Base-by-base conservation (phyloP, 2,113 vertebrate species). In the Oreotragus oreotragus region DNA sequence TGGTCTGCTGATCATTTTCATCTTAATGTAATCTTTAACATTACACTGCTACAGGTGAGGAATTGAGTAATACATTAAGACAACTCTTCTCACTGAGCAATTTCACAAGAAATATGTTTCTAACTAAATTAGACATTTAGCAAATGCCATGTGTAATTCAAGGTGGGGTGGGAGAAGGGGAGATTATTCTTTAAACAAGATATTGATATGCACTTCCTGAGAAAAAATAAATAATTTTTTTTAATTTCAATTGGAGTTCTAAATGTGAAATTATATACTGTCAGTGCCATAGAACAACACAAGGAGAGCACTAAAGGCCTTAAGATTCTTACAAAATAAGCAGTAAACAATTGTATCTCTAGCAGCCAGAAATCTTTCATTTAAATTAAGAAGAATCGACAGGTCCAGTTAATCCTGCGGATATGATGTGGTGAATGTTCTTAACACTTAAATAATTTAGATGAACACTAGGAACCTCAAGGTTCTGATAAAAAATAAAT, bases 11-110 rank as follows among this genome's bases (percentile, higher is more conserved):
- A 98, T 97, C 92, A 23, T 98, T 98, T 98, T 95, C 97, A 96
- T 97, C 92, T 96, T 98, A 98, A 98, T 98, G 90, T 94, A 95
- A 98, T 98, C 92, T 98, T 98, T 98, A 98, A 89, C 94, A 94
- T 55, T 97, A 85, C 17, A 33, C 51, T 86, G 95, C 91, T 97
- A 85, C 96, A 98, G 97, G 98, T 98, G 97, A 98, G 91, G 94
- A 96, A 91, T 93, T 96, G 97, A 96, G 81, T 91, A 89, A 88
- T 97, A 43, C 95, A 98, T 98, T 98, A 98, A 92, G 96, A 93
- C 91, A 97, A 96, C 98, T 94, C 96, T 97, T 98, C 97, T 91
- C 88, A 17, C 80, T 58, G 43, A 97, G 92, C 70, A 94, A 92
- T 98, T 98, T 96, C 84, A 96, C 88, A 96, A 97, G 90, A 98